Conservation (phyloP, 2,888 invertebrate genomes). For the Cordilura impudica region DNA sequence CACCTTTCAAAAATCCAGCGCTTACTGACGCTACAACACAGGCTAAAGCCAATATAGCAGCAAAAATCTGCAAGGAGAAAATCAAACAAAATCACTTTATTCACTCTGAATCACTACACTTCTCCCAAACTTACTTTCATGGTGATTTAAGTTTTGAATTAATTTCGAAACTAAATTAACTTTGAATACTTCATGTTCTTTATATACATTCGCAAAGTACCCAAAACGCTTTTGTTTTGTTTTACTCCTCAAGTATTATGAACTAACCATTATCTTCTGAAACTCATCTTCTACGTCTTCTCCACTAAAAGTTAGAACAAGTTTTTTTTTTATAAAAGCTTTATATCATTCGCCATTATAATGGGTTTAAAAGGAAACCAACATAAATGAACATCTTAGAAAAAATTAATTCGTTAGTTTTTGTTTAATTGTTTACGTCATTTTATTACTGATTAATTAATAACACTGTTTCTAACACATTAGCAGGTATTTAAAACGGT, state of each 20-base stretch:
- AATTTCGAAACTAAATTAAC: conserved; percentile 35
- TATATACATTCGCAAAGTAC: conserved; percentile 23
- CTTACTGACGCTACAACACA: conserved; percentile 46
- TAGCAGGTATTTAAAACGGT: no score
- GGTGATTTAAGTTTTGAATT: conserved; percentile 17
- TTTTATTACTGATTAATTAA: no score
- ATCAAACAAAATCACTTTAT: background rate
- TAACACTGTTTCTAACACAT: no score
- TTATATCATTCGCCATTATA: background rate
- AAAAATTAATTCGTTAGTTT: no score
- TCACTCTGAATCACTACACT: background rate
- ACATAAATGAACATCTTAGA: no score
- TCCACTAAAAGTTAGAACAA: background rate
- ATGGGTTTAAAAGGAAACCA: background rate
- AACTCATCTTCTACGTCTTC: background rate
- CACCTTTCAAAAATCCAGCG: conserved; percentile 51
- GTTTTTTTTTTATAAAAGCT: background rate
- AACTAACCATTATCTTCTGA: background rate
- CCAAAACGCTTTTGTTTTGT: background rate
- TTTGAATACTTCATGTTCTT: background rate
- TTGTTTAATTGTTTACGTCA: no score
- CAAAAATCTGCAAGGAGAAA: conserved; percentile 42
- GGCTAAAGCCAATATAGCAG: conserved; percentile 39
- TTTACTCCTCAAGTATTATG: conserved; percentile 12
- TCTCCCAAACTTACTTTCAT: conserved; percentile 31